Evolutionary conservation across 2,797 vertebrate species (phyloP), one percentile per base, ranked within the genome.

Genomic region (Cynopterus sphinx): DNA sequence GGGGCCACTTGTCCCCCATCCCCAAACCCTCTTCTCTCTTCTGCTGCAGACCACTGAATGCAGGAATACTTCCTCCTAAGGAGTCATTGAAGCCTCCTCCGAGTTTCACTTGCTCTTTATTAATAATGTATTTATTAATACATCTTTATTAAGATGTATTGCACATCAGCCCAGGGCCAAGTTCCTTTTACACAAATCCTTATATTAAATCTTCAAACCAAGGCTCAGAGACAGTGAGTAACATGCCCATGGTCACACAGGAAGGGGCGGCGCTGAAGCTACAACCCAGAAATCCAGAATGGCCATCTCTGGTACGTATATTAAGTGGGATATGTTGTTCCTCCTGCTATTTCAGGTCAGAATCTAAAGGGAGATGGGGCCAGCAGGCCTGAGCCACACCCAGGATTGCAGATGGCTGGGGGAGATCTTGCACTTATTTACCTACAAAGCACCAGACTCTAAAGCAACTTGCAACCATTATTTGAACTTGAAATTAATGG

Each of bases 21-120:
- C 57, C 78, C 57, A 82, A 46, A 24, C 9, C 53, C 28, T 15
- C n/a, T 33, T 46, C 79, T 65, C 13, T 46, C 19, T 33, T 53
- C 79, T 55, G 65, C 65, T 2, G 31, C 65, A 46, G 65, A 85
- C 36, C 41, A 63, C 71, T 36, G 0, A 10, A 53, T 73, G 61
- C 49, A 65, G 43, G 43, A 55, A n/a, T 22, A n/a, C 57, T 53
- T 85, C 71, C 85, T 84, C 79, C 49, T 71, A 53, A 81, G 49
- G 57, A 68, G 33, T 59, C 51, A 12, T 70, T 63, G 33, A 55
- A 86, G 59, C 31, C 21, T 36, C 43, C 41, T 78, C 36, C 3
- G 59, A 53, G 33, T 67, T 39, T 74, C 43, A 8, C 31, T 26
- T 55, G 78, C 65, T 84, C 46, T 31, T 65, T 90, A 26, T 36